Evolutionary conservation across 2,797 vertebrate species (phyloP).

Genomic region (Euthynnus affinis): DNA sequence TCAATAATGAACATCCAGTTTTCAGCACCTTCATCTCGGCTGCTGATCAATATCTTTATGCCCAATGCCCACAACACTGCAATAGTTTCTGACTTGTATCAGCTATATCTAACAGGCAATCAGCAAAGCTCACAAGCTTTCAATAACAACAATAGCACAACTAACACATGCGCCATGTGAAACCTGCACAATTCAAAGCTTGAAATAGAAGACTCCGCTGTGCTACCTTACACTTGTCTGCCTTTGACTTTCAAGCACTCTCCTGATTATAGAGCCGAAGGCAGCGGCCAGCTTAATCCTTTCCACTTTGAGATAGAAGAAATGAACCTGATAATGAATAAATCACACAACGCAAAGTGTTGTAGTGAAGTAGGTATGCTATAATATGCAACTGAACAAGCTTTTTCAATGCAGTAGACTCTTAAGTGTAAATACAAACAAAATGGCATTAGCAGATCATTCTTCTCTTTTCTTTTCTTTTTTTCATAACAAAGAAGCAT

Average conservation of each 20-base stretch:
- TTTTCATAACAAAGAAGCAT: conserved; percentile 6
- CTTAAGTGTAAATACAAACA: conserved; percentile 19
- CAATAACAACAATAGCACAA: conserved; percentile 46
- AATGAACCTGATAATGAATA: conserved; percentile 46
- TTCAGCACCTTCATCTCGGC: conserved; percentile 42
- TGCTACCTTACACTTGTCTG: conserved; percentile 43
- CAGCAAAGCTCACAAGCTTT: conserved; percentile 46
- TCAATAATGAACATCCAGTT: conserved; percentile 39
- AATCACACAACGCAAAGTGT: conserved; percentile 30
- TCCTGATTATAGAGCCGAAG: conserved; percentile 38
- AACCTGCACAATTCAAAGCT: conserved; percentile 41
- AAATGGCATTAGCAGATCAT: conserved; percentile 1
- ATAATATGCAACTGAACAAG: conserved; percentile 5
- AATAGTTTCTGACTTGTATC: conserved; percentile 56
- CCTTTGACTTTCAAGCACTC: conserved; percentile 48
- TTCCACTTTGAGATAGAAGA: conserved; percentile 22
- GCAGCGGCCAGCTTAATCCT: conserved; percentile 38
- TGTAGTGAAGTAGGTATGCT: not conserved
- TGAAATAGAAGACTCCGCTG: conserved; percentile 28
- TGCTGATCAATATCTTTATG: conserved; percentile 55
- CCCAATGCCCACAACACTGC: conserved; percentile 27
- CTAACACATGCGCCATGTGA: conserved; percentile 40
- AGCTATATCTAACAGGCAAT: conserved; percentile 44
- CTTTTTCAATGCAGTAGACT: conserved; percentile 8
- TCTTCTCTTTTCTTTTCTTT: not conserved